phyloP scores from a whole-genome alignment of 2,797 vertebrate species.

The Pangasius krempfi region DNA sequence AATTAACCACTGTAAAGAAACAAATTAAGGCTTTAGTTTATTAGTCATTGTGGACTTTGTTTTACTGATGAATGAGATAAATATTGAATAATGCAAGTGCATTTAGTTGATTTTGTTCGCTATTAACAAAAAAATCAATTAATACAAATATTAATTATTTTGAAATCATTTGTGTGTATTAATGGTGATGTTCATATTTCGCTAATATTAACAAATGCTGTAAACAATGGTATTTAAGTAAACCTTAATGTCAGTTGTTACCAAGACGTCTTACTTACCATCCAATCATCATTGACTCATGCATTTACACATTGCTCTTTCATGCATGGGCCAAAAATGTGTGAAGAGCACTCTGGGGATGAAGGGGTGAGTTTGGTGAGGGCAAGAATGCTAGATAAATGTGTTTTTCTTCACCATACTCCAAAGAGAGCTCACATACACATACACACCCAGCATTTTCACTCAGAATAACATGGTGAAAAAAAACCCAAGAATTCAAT shows the following conservation, averaged over 20 bases:
- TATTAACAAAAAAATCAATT: background rate
- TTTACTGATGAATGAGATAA: background rate
- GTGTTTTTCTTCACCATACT: background rate
- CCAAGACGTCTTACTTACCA: background rate
- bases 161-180: background rate
- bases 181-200: background rate
- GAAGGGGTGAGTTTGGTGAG: background rate
- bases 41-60: background rate
- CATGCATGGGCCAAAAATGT: no score
- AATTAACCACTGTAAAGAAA: background rate
- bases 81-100: background rate
- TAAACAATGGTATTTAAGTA: background rate
- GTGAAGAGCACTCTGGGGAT: background rate
- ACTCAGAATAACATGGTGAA: background rate
- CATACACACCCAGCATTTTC: background rate
- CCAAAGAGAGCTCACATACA: background rate
- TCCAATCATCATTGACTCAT: background rate
- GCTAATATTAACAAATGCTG: background rate
- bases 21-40: background rate
- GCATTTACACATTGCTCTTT: background rate
- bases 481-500: background rate
- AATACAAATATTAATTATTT: background rate
- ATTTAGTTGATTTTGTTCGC: background rate
- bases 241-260: background rate
- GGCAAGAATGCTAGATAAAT: background rate